Evolutionary conservation across 2,113 vertebrate genomes (phyloP).

Genomic region (Nothoprocta pentlandii): DNA sequence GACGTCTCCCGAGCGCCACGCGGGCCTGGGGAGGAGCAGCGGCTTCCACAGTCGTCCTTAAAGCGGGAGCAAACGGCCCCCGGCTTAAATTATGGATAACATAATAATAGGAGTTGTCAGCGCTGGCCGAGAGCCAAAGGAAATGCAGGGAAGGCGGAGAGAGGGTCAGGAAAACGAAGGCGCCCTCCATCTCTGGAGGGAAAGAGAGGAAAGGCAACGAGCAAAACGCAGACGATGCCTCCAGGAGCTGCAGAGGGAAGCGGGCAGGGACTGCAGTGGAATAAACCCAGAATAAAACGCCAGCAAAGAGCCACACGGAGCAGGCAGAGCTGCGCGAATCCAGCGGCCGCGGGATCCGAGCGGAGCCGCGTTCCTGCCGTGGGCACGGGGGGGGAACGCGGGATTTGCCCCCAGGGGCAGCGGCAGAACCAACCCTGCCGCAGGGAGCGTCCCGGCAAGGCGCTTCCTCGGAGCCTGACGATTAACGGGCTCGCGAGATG

Average conservation of each 20-base stretch:
- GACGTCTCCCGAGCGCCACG: neutral
- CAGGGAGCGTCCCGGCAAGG: slow-evolving; percentile 20
- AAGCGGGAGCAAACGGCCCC: neutral
- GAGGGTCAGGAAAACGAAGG: neutral
- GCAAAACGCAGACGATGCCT: neutral
- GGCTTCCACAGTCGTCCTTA: neutral
- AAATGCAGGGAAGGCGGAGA: neutral
- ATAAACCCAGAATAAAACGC: slow-evolving; percentile 66
- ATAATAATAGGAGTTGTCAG: neutral
- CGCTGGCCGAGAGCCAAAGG: neutral
- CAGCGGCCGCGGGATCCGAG: neutral
- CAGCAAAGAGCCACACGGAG: neutral
- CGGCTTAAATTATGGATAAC: neutral
- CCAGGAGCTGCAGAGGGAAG: slow-evolving; percentile 62
- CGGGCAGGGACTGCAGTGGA: slow-evolving; percentile 61
- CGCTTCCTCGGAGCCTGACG: slow-evolving; percentile 47
- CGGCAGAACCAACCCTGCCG: slow-evolving; percentile 53
- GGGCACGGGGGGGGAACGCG: neutral
- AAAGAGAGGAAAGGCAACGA: neutral
- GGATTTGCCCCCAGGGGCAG: neutral
- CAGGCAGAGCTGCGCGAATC: neutral
- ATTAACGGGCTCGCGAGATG: slow-evolving; percentile 64
- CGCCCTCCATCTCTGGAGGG: neutral
- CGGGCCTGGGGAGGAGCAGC: neutral
- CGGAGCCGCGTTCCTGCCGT: neutral